These are phyloP conservation scores for Eleginops maclovinus DNA, from an alignment of 2,113 vertebrate species.

Conservation along the genomic window DNA sequence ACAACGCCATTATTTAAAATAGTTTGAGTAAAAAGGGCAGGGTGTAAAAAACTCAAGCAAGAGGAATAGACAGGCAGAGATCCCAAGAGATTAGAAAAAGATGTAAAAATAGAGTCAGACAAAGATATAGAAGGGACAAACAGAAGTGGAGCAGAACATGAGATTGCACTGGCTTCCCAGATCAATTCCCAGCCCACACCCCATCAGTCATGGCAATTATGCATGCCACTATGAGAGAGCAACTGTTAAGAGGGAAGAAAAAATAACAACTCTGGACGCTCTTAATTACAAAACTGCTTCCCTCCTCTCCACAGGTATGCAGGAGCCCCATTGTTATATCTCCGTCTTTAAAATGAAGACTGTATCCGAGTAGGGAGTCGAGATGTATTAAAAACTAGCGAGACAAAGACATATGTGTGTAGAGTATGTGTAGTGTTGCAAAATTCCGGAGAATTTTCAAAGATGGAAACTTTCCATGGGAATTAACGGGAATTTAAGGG, in stretches of 20 bases:
- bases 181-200: slow-evolving; percentile 71
- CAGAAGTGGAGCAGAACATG: slow-evolving; percentile 71
- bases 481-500: too few relatives aligned
- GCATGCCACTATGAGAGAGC: slow-evolving; percentile 46
- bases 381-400: too few relatives aligned
- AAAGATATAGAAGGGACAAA: slow-evolving; percentile 15
- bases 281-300: slow-evolving; percentile 62
- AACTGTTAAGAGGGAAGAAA: slow-evolving; percentile 47
- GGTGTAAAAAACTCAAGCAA: background rate
- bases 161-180: slow-evolving; percentile 55
- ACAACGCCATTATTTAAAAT: background rate
- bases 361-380: background rate
- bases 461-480: too few relatives aligned
- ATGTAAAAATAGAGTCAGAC: slow-evolving; percentile 26
- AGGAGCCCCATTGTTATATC: slow-evolving; percentile 29
- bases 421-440: too few relatives aligned
- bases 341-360: background rate
- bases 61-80: background rate
- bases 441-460: too few relatives aligned
- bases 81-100: slow-evolving; percentile 12
- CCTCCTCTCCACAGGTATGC: slow-evolving; percentile 28
- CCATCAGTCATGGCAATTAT: slow-evolving; percentile 80
- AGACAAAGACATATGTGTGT: too few relatives aligned
- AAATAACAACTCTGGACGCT: slow-evolving; percentile 22
- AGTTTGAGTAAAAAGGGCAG: slow-evolving; percentile 6